These are phyloP conservation scores for Drosophila tristis DNA, from an alignment of 1,140 invertebrate genomes.

Conservation along the genomic window DNA sequence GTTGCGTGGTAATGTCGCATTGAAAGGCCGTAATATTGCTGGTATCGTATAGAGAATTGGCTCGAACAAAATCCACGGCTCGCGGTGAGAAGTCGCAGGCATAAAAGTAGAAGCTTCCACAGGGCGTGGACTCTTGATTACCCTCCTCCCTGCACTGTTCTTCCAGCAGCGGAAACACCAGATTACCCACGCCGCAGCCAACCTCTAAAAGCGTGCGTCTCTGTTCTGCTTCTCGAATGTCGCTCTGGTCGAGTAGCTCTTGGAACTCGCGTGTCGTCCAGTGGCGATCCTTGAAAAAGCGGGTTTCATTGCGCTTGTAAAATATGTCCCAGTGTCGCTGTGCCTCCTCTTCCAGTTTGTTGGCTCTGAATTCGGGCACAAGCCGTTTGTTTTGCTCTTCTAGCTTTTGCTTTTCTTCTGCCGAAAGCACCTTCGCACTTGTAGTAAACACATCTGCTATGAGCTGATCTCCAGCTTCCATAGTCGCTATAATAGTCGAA, in stretches of 20 bases:
- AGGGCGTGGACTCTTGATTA: conserved; percentile 39
- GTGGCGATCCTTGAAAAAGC: conserved; percentile 98
- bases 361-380: conserved; percentile 91
- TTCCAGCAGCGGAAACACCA: conserved; percentile 96
- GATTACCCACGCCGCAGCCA: conserved; percentile 99
- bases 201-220: conserved; percentile 90
- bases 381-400: conserved; percentile 89
- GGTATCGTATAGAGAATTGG: conserved; percentile 85
- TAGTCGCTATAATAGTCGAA: not conserved
- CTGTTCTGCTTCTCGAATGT: not conserved
- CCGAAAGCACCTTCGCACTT: conserved; percentile 84
- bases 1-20: conserved; percentile 88
- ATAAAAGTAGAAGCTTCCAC: conserved; percentile 89
- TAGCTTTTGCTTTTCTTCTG: conserved; percentile 87
- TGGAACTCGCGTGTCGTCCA: conserved; percentile 98
- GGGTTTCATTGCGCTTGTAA: conserved; percentile 96
- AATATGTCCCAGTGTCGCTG: conserved; percentile 99
- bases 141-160: conserved; percentile 85
- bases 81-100: conserved; percentile 97
- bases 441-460: conserved; percentile 57
- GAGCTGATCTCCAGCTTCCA: conserved; percentile 12
- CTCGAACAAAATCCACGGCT: conserved; percentile 94
- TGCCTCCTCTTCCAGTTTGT: conserved; percentile 93
- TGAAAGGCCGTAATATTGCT: conserved; percentile 90
- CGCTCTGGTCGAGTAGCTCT: conserved; percentile 89